phyloP scores from a whole-genome alignment of 1,140 invertebrate genomes.

The Zaprionus lachaisei region DNA sequence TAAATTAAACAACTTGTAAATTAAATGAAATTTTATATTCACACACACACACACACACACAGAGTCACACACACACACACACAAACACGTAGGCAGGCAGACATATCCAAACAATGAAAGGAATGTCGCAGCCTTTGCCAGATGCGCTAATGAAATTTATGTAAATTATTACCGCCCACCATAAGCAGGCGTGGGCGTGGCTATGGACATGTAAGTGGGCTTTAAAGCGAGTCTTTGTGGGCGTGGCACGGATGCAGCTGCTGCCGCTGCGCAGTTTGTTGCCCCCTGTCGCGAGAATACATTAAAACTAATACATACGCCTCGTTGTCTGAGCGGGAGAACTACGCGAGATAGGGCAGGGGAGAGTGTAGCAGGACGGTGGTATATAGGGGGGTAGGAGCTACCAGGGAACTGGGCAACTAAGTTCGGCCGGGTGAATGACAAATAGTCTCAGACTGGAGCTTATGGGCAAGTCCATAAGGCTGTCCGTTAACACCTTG shows the following conservation, averaged over 20 bases:
- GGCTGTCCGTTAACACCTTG: constrained; percentile 79
- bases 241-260: constrained; percentile 20
- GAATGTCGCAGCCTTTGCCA: constrained; percentile 52
- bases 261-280: constrained; percentile 63
- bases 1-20: constrained; percentile 80
- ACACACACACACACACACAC: constrained; percentile 6
- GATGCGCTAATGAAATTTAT: constrained; percentile 78
- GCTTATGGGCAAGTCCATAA: constrained; percentile 80
- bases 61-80: constrained; percentile 3
- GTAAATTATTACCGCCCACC: constrained; percentile 69
- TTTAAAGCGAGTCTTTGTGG: constrained; percentile 1
- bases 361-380: not conserved
- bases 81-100: not conserved
- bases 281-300: constrained; percentile 54
- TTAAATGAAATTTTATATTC: constrained; percentile 72
- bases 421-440: constrained; percentile 35
- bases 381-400: not conserved
- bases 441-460: constrained; percentile 74
- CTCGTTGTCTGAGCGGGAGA: constrained; percentile 43
- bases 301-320: constrained; percentile 81
- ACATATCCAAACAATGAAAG: constrained; percentile 31
- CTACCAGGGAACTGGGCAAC: not conserved
- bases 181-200: constrained; percentile 48
- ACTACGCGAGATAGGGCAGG: not conserved
- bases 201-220: constrained; percentile 20